These are phyloP conservation scores for Rhinoderma darwinii DNA, from an alignment of 2,113 vertebrate genomes.

Conservation along the genomic window DNA sequence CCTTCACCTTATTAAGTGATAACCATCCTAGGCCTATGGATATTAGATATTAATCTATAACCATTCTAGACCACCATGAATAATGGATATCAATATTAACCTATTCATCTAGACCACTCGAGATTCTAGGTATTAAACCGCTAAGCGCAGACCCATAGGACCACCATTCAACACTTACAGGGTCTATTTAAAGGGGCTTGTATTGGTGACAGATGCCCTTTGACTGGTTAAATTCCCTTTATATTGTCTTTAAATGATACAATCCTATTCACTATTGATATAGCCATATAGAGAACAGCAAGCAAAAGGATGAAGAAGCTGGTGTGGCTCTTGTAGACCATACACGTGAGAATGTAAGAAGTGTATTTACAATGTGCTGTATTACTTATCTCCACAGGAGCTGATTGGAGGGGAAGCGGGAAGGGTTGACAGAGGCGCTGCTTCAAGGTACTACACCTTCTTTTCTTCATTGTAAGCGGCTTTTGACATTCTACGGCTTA, in stretches of 20 bases:
- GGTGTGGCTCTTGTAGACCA: background rate
- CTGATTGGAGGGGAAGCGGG: background rate
- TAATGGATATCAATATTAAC: too few relatives aligned
- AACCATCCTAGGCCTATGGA: too few relatives aligned
- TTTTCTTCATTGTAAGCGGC: background rate
- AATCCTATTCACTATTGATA: background rate
- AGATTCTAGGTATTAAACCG: too few relatives aligned
- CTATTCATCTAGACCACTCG: too few relatives aligned
- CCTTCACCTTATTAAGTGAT: too few relatives aligned
- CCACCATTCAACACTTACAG: too few relatives aligned
- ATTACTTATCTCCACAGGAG: background rate
- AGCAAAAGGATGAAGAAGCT: background rate
- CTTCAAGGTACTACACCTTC: background rate
- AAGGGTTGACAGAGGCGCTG: background rate
- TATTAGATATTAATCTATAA: too few relatives aligned
- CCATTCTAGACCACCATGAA: too few relatives aligned
- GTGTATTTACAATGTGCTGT: background rate
- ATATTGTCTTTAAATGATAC: background rate
- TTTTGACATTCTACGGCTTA: background rate
- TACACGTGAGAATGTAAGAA: background rate
- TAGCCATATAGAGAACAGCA: too few relatives aligned
- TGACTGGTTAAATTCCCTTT: background rate
- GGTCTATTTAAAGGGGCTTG: too few relatives aligned
- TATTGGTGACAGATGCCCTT: background rate
- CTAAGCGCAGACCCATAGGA: too few relatives aligned